These are phyloP conservation scores for Micrasema longulum DNA, from an alignment of 1,140 invertebrate genomes.

Conservation along the genomic window DNA sequence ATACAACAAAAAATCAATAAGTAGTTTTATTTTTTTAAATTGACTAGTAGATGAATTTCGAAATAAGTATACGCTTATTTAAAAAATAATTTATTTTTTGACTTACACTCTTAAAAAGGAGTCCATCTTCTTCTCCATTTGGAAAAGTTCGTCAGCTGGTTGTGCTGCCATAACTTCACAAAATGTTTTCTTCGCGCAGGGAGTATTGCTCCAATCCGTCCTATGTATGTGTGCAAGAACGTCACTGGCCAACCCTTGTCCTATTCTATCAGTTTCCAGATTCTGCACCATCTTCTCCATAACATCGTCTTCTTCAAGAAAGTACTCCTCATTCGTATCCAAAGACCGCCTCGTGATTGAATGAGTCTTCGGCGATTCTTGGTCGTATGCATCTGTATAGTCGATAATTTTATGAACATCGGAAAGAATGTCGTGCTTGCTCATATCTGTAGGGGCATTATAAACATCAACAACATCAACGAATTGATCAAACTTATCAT, in stretches of 20 bases:
- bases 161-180: slow-evolving; percentile 79
- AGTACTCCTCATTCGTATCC: slow-evolving; percentile 22
- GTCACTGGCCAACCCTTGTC: slow-evolving; percentile 69
- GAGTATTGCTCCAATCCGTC: slow-evolving; percentile 78
- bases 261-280: slow-evolving; percentile 64
- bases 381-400: slow-evolving; percentile 43
- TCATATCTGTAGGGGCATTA: slow-evolving; percentile 43
- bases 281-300: slow-evolving; percentile 61
- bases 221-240: slow-evolving; percentile 60
- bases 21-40: too few species aligned
- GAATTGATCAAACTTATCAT: slow-evolving; percentile 52
- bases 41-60: too few species aligned
- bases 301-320: slow-evolving; percentile 58
- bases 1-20: too few species aligned
- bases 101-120: slow-evolving; percentile 78
- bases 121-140: slow-evolving; percentile 85
- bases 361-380: slow-evolving; percentile 29
- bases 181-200: slow-evolving; percentile 81
- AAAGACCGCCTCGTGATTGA: slow-evolving; percentile 54
- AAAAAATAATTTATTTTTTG: slow-evolving; percentile 39
- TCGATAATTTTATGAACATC: slow-evolving; percentile 49
- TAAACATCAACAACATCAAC: slow-evolving; percentile 47
- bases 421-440: slow-evolving; percentile 39
- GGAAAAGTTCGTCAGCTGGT: slow-evolving; percentile 72
- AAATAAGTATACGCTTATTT: too few species aligned